Percentiles rank a stretch among this genome's conserved stretches.
These are phyloP conservation scores for Pycnomerus fuliginosus DNA, from an alignment of 2,888 invertebrate genomes.

Conservation along the genomic window DNA sequence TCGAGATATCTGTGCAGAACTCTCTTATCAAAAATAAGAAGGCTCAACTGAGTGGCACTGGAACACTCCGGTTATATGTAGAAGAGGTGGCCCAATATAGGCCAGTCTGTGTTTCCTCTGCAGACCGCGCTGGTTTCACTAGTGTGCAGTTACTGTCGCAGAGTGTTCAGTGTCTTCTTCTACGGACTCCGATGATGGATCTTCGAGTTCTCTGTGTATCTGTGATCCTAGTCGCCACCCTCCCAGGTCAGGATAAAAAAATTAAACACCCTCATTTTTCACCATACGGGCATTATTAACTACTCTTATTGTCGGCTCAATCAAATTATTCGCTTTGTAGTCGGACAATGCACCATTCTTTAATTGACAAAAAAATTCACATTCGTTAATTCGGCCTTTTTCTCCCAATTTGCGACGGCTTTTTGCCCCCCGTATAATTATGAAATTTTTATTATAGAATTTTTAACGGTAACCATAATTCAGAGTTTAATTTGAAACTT, in stretches of 20 bases:
- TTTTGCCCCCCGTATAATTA: too few species aligned
- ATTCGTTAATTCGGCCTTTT: conserved; percentile 5
- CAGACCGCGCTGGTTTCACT: conserved; percentile 30
- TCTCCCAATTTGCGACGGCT: background rate
- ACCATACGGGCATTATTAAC: too few species aligned
- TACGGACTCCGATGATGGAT: conserved; percentile 30
- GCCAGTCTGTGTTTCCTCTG: conserved; percentile 43
- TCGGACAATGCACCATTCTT: conserved; percentile 6
- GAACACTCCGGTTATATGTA: conserved; percentile 34
- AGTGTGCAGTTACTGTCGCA: conserved; percentile 17
- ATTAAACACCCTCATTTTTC: too few species aligned
- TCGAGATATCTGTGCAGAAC: too few species aligned
- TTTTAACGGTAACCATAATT: conserved; percentile 18
- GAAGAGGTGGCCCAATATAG: conserved; percentile 45
- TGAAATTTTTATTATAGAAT: conserved; percentile 5
- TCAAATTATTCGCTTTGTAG: too few species aligned
- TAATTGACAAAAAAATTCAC: conserved; percentile 9
- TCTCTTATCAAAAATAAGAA: conserved; percentile 22
- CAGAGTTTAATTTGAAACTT: conserved; percentile 15
- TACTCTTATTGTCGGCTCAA: too few species aligned
- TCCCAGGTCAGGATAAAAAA: too few species aligned
- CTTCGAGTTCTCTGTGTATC: conserved; percentile 36
- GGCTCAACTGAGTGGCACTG: conserved; percentile 24
- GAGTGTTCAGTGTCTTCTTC: conserved; percentile 22
- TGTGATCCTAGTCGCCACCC: conserved; percentile 34